Percentiles rank a stretch among this genome's conserved stretches.
Evolutionary conservation across 1,140 invertebrate genomes (phyloP).

Genomic region (Drosophila leontia): DNA sequence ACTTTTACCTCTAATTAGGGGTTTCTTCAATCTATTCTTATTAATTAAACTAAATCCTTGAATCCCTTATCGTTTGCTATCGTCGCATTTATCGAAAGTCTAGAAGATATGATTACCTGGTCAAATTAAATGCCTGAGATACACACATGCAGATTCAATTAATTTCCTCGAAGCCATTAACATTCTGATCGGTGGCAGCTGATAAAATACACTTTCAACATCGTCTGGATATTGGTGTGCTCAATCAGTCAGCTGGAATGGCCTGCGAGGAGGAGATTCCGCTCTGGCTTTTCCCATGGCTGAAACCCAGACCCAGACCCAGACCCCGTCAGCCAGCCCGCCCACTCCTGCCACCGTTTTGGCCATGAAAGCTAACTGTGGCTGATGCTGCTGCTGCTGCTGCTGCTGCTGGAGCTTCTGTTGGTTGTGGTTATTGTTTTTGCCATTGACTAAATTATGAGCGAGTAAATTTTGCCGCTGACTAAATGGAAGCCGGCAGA

Average conservation of each 20-base stretch:
- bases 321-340: slow-evolving; percentile 21
- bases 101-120: slow-evolving; percentile 32
- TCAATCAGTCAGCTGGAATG: slow-evolving; percentile 39
- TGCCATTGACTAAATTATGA: slow-evolving; percentile 59
- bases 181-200: slow-evolving; percentile 40
- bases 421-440: slow-evolving; percentile 30
- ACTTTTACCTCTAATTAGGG: background rate
- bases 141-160: slow-evolving; percentile 43
- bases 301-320: slow-evolving; percentile 43
- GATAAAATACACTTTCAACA: slow-evolving; percentile 35
- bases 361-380: slow-evolving; percentile 49
- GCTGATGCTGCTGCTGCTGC: background rate
- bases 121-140: slow-evolving; percentile 37
- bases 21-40: background rate
- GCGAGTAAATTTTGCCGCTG: slow-evolving; percentile 49
- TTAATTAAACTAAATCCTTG: slow-evolving; percentile 11
- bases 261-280: slow-evolving; percentile 23
- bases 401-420: background rate
- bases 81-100: slow-evolving; percentile 19
- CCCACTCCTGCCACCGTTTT: slow-evolving; percentile 66
- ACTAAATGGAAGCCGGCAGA: slow-evolving; percentile 64
- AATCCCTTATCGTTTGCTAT: slow-evolving; percentile 2
- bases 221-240: slow-evolving; percentile 39
- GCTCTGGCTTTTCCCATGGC: slow-evolving; percentile 50
- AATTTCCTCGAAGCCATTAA: slow-evolving; percentile 33